A percentile compares a stretch with the other conserved stretches of the same genome.
phyloP scores from a whole-genome alignment of 2,888 invertebrate genomes.

The Plebejus anna region DNA sequence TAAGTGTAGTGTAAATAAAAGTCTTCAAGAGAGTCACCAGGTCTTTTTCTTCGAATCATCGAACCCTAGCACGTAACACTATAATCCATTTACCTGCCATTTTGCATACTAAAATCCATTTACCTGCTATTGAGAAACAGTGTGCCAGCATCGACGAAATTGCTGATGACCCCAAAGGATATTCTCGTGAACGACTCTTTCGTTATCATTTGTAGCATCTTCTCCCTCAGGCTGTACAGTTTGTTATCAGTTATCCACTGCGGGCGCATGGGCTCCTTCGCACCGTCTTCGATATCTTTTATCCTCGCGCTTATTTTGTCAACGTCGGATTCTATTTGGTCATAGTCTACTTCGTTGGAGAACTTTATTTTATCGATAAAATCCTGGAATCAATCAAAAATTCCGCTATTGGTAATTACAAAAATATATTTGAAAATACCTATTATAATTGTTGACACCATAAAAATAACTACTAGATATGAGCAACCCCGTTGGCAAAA shows the following conservation, averaged over 20 bases:
- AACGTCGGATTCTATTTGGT: slow-evolving; percentile 48
- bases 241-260: slow-evolving; percentile 60
- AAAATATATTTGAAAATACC: too few species aligned
- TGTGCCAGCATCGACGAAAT: slow-evolving; percentile 65
- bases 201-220: slow-evolving; percentile 50
- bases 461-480: neutral
- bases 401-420: neutral
- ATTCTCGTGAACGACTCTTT: slow-evolving; percentile 60
- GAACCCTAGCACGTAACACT: too few species aligned
- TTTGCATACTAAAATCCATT: neutral
- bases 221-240: slow-evolving; percentile 45
- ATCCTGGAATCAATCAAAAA: slow-evolving; percentile 48
- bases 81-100: too few species aligned
- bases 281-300: slow-evolving; percentile 47
- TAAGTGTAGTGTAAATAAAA: too few species aligned
- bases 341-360: slow-evolving; percentile 55
- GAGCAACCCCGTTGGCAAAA: neutral
- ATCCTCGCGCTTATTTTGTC: slow-evolving; percentile 47
- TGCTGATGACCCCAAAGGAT: slow-evolving; percentile 58
- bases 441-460: neutral
- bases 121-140: slow-evolving; percentile 68
- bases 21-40: too few species aligned
- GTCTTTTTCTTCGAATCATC: too few species aligned
- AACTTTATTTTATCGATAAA: slow-evolving; percentile 52
- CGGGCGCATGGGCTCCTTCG: slow-evolving; percentile 52